Evolutionary conservation across 2,888 invertebrate species (phyloP), one percentile per base, ranked within the genome.

Genomic region (Meghimatium bilineatum): DNA sequence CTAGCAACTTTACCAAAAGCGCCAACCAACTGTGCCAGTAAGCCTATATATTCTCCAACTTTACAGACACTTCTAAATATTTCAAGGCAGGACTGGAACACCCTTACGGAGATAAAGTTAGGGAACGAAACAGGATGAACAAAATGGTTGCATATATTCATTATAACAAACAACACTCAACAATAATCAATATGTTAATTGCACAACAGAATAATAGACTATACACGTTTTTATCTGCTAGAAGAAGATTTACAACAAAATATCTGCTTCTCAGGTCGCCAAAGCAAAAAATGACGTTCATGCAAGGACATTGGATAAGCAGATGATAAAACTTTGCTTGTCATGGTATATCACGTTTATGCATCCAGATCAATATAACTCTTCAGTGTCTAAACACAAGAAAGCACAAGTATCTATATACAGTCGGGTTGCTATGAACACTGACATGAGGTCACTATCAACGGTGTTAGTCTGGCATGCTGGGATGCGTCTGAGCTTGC

Each of bases 321-420:
- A 29, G 29, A 66, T 32, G 32, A 32, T 66, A 66, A 66, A 66
- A 66, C 32, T 17, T 32, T 32, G 23, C 29, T 38, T 26, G 71
- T 71, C 71, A 71, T 71, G 71, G 23, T 29, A 71, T 71, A 71
- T 71, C 66, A 66, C 72, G n/a, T 72, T 72, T 72, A 69, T 72
- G 72, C 72, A 72, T 72, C 44, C 72, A 72, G n/a, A 38, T 38
- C 44, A 14, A n/a, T 72, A 26, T n/a, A 23, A 69, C 20, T 38
- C 20, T 34, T 8, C 36, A 69, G 44, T 8, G n/a, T 44, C 72
- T 44, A 20, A 23, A 71, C 38, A 23, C 6, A 23, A 38, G 71
- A 36, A 56, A 56, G 56, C 56, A 38, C 36, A 63, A 5, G 32
- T 66, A 66, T 32, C 29, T n/a, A 32, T 6, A 44, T 29, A 44